Percentiles rank a stretch among this genome's conserved stretches.
Conservation (phyloP, 2,113 vertebrate species). For the Sylvilagus bachmani region DNA sequence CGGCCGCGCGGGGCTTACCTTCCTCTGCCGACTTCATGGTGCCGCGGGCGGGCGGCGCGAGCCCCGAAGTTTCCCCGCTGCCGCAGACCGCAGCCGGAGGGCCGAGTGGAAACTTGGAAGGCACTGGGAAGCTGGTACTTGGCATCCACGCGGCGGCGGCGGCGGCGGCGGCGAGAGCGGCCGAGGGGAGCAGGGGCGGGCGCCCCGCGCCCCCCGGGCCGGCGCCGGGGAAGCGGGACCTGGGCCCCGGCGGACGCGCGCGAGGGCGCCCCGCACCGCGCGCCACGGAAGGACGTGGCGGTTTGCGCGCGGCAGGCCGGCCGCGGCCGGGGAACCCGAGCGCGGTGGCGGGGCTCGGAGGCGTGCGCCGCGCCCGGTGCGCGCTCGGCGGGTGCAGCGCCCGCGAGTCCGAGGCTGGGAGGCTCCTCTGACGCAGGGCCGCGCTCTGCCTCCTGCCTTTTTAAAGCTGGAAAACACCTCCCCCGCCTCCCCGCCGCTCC, state of each 20-base stretch:
- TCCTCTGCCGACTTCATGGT: slow-evolving; percentile 97
- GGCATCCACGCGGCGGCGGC: slow-evolving; percentile 87
- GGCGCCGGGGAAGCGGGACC: slow-evolving; percentile 18
- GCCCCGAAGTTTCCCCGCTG: slow-evolving; percentile 85
- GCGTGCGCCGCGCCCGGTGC: slow-evolving; percentile 49
- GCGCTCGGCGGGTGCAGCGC: slow-evolving; percentile 66
- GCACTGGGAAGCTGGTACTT: slow-evolving; percentile 85
- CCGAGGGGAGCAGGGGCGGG: slow-evolving; percentile 69
- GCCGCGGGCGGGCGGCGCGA: slow-evolving; percentile 84
- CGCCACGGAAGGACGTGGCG: slow-evolving; percentile 50
- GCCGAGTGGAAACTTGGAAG: slow-evolving; percentile 91
- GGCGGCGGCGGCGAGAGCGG: slow-evolving; percentile 46
- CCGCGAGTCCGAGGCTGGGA: slow-evolving; percentile 86
- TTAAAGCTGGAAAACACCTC: slow-evolving; percentile 97
- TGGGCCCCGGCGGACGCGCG: slow-evolving; percentile 15
- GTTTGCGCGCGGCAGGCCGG: slow-evolving; percentile 53
- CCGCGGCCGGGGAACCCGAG: not conserved
- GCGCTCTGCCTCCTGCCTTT: slow-evolving; percentile 91
- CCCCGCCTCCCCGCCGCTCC: slow-evolving; percentile 87
- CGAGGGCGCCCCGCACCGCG: slow-evolving; percentile 62
- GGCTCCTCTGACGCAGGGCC: slow-evolving; percentile 93
- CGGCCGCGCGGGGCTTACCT: slow-evolving; percentile 87
- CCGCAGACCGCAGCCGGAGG: slow-evolving; percentile 85
- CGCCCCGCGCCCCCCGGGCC: slow-evolving; percentile 1
- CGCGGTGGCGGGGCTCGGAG: slow-evolving; percentile 9